Evolutionary conservation across 2,113 vertebrate species (phyloP).

Genomic region (Protobothrops flavoviridis): DNA sequence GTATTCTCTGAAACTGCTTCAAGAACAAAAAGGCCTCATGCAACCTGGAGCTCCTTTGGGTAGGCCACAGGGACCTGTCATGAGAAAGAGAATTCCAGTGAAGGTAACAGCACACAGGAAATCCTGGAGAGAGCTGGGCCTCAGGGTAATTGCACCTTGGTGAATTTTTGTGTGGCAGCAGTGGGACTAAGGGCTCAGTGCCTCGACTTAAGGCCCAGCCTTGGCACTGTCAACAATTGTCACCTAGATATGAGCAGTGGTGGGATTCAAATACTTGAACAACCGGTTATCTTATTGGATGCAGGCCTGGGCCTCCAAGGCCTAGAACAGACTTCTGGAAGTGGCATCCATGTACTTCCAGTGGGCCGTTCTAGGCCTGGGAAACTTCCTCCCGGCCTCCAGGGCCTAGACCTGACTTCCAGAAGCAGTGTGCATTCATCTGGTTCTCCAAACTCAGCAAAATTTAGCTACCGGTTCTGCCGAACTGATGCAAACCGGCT

Average conservation of each 20-base stretch:
- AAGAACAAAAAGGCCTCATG: background rate
- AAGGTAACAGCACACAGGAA: background rate
- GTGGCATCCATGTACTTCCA: too few relatives aligned
- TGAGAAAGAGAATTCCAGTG: background rate
- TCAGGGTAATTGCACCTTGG: background rate
- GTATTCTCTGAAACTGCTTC: background rate
- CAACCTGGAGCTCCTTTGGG: background rate
- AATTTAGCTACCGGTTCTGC: too few relatives aligned
- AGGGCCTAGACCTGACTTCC: too few relatives aligned
- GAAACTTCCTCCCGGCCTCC: too few relatives aligned
- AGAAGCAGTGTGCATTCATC: too few relatives aligned
- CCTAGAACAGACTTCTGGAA: too few relatives aligned
- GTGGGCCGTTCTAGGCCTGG: too few relatives aligned
- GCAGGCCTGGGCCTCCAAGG: too few relatives aligned
- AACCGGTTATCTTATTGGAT: too few relatives aligned
- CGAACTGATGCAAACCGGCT: too few relatives aligned
- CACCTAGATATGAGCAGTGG: background rate
- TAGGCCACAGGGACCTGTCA: background rate
- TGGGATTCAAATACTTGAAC: too few relatives aligned
- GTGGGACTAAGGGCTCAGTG: background rate
- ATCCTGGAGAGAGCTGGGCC: background rate
- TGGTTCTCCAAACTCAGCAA: too few relatives aligned
- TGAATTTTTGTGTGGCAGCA: background rate
- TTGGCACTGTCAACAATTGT: background rate
- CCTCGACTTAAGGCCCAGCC: background rate